Percentiles rank a stretch among this genome's conserved stretches.
Conservation (phyloP, 2,888 invertebrate genomes). For the Epistrophe grossulariae region DNA sequence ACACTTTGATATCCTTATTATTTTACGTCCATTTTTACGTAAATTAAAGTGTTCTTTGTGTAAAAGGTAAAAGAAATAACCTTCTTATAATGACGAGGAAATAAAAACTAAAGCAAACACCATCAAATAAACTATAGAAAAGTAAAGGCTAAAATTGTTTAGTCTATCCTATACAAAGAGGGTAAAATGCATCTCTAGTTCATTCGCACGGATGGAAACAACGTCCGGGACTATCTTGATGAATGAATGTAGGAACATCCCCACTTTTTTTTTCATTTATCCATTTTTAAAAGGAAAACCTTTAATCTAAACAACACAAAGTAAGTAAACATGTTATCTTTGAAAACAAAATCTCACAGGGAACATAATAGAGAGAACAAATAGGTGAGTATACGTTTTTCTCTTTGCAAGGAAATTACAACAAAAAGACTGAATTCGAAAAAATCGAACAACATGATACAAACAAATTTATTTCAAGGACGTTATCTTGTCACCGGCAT, state of each 20-base stretch:
- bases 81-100: slow-evolving; percentile 26
- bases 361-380: background rate
- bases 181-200: slow-evolving; percentile 34
- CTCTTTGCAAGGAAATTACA: background rate
- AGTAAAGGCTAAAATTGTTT: slow-evolving; percentile 27
- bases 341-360: background rate
- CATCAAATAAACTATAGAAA: slow-evolving; percentile 5
- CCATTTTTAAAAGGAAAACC: slow-evolving; percentile 44
- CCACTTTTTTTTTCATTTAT: slow-evolving; percentile 48
- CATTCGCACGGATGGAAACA: slow-evolving; percentile 28
- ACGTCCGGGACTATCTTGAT: background rate
- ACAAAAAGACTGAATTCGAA: background rate
- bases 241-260: background rate
- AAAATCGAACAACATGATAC: background rate
- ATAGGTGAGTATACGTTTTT: background rate
- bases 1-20: too few species aligned
- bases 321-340: slow-evolving; percentile 39
- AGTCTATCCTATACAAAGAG: slow-evolving; percentile 22
- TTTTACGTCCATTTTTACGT: too few species aligned
- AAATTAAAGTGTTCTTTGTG: background rate
- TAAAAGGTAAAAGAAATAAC: background rate
- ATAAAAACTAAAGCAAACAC: slow-evolving; percentile 48
- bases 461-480: slow-evolving; percentile 40
- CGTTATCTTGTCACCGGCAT: slow-evolving; percentile 46
- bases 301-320: slow-evolving; percentile 16